Base-by-base conservation (phyloP, 2,888 invertebrate species). In the Epirrhoe alternata region DNA sequence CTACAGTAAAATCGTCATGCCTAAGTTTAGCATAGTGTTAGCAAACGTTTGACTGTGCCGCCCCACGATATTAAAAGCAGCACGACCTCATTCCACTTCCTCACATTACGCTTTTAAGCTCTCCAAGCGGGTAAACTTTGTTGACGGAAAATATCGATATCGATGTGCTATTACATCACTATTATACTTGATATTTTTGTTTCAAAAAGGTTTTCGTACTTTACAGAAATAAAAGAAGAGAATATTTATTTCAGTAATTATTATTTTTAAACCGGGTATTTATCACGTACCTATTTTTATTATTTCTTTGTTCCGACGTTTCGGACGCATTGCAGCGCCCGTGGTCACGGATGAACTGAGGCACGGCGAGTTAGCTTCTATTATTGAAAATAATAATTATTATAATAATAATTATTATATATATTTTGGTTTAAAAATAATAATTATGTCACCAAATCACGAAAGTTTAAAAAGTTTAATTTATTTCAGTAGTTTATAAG, bases 51-150 rank as follows among this genome's bases (percentile, higher is more conserved):
- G 73, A 75, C 77, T 66, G 78, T 79, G 81, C 81, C 85, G 85
- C 84, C 82, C 83, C 76, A 77, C 76, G 82, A 79, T 90, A 91
- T 90, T 90, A 90, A 90, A 91, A 91, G 91, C 89, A 73, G 70
- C 76, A 75, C 84, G 91, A 86, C 92, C 92, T 86, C 87, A 84
- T 89, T 92, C 75, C 75, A 80, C 84, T 89, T 92, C 90, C 90
- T 88, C 80, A 83, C 85, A 84, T 85, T 77, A 82, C 82, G 85
- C 84, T 87, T 86, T 86, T 86, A 86, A 85, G 78, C 83, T 82
- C 80, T 77, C 81, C 81, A 81, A 85, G 84, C 78, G 76, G 72
- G 76, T 68, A 74, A 74, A 75, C 69, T 63, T 61, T 61, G 64
- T 58, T 55, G 59, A 69, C 71, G 74, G 71, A 74, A 68, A 72